phyloP scores from a whole-genome alignment of 2,888 invertebrate species.

The Parnassius glacialis region DNA sequence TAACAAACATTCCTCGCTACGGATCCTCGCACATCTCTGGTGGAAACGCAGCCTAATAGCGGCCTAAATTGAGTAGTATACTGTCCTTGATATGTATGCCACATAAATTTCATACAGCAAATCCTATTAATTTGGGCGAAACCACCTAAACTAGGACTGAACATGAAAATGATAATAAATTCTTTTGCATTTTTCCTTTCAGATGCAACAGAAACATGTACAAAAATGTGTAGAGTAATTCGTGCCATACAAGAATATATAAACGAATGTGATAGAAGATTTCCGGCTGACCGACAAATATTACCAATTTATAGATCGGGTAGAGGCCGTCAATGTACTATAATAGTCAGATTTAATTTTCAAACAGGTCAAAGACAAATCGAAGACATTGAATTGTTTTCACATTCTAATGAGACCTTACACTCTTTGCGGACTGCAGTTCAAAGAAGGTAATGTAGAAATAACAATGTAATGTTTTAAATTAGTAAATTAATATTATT shows the following conservation, averaged over 20 bases:
- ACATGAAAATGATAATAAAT: too few relatives aligned
- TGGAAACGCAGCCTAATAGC: too few relatives aligned
- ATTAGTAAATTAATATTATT: background rate
- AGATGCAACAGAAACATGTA: slow-evolving; percentile 70
- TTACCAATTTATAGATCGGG: slow-evolving; percentile 94
- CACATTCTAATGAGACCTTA: slow-evolving; percentile 96
- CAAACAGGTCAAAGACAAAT: slow-evolving; percentile 92
- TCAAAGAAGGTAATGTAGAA: slow-evolving; percentile 78
- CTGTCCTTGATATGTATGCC: too few relatives aligned
- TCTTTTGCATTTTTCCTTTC: slow-evolving; percentile 32
- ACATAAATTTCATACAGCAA: too few relatives aligned
- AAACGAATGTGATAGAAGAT: slow-evolving; percentile 95
- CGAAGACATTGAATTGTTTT: slow-evolving; percentile 95
- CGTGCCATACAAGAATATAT: slow-evolving; percentile 97
- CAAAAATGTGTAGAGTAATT: slow-evolving; percentile 94
- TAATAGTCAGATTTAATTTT: slow-evolving; percentile 89
- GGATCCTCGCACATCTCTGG: too few relatives aligned
- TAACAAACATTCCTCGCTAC: too few relatives aligned
- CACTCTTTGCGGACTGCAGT: slow-evolving; percentile 91
- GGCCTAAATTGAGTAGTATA: too few relatives aligned
- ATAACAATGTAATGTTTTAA: background rate
- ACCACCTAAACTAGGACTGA: too few relatives aligned
- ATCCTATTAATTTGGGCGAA: too few relatives aligned
- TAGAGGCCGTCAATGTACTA: slow-evolving; percentile 92
- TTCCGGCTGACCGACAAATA: slow-evolving; percentile 92